Base-by-base conservation (phyloP, 2,797 vertebrate genomes). In the Sarcoramphus papa region DNA sequence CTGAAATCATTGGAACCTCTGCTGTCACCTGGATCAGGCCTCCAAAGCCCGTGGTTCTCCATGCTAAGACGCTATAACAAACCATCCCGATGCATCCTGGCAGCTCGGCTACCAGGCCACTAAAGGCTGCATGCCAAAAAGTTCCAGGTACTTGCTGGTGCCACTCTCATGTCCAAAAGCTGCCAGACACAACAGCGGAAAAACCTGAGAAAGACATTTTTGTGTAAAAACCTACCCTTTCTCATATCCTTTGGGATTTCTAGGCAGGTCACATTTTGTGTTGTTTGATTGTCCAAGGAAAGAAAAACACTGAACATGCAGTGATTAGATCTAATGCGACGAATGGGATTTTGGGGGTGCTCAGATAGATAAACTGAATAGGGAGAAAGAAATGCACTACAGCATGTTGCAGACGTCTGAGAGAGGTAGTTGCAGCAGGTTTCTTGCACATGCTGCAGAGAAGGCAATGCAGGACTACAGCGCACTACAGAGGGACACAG, bases 341-440 rank as follows among this genome's bases (percentile, higher is more conserved):
- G 8, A 63, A 50, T 6, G 8, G 17, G 30, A 56, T 63, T 86
- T 79, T 35, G 12, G 7, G 30, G 6, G 8, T 90, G 28, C 31
- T 60, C 5, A 9, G 40, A 72, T 75, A 50, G 40, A 72, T 75
- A 50, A 62, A 47, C 3, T 10, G 22, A 53, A 23, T 3, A 54
- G 28, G 53, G 47, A 75, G 13, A 6, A 12, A 40, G 59, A 69
- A 47, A 76, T 10, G 33, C 9, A 78, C 24, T 65, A 31, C 53
- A 85, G 14, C 0, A 0, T 10, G 7, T 31, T 86, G 31, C 35
- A 80, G 54, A 48, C 3, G 1, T 23, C 21, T 45, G 21, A 76
- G 31, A 18, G 50, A 31, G 37, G 33, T 24, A 85, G 28, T 43
- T 64, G 60, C 59, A 57, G 10, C 37, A 25, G 5, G 9, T 53